These are phyloP conservation scores for Schrankia costaestrigalis DNA, from an alignment of 2,888 invertebrate species.

Conservation along the genomic window DNA sequence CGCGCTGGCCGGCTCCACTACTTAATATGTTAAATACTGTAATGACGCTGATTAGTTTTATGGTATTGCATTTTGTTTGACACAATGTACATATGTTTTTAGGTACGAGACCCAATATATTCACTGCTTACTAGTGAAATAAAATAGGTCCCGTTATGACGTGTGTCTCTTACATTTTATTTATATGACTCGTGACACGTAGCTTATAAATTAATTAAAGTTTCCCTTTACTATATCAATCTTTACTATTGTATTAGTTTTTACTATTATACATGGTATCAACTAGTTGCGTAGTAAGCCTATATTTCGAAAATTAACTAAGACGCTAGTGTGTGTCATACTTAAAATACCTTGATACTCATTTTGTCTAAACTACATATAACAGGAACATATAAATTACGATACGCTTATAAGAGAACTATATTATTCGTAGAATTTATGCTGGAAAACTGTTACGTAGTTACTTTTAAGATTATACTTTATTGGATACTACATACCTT, in stretches of 20 bases:
- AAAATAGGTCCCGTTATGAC: slow-evolving; percentile 30
- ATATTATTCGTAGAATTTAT: slow-evolving; percentile 30
- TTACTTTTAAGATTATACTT: slow-evolving; percentile 25
- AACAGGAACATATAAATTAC: slow-evolving; percentile 43
- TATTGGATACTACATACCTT: slow-evolving; percentile 21
- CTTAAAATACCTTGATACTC: slow-evolving; percentile 39
- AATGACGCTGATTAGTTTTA: slow-evolving; percentile 57
- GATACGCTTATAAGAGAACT: slow-evolving; percentile 54
- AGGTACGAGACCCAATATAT: slow-evolving; percentile 32
- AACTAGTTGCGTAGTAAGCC: slow-evolving; percentile 23
- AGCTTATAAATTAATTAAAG: slow-evolving; percentile 58
- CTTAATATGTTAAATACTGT: slow-evolving; percentile 31
- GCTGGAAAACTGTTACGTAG: slow-evolving; percentile 31
- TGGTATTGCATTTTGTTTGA: slow-evolving; percentile 66
- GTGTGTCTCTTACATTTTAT: slow-evolving; percentile 39
- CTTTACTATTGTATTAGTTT: slow-evolving; percentile 31
- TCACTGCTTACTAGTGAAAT: slow-evolving; percentile 26
- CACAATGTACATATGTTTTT: slow-evolving; percentile 48
- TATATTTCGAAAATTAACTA: slow-evolving; percentile 1
- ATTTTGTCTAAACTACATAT: slow-evolving; percentile 52
- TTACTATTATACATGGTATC: slow-evolving; percentile 17
- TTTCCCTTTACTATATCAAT: slow-evolving; percentile 44
- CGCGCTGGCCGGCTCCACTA: slow-evolving; percentile 22
- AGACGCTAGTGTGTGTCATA: slow-evolving; percentile 24
- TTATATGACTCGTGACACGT: slow-evolving; percentile 54